A percentile compares a stretch with the other conserved stretches of the same genome.
Conservation (phyloP, 2,888 invertebrate species). For the Odontocerum albicorne region DNA sequence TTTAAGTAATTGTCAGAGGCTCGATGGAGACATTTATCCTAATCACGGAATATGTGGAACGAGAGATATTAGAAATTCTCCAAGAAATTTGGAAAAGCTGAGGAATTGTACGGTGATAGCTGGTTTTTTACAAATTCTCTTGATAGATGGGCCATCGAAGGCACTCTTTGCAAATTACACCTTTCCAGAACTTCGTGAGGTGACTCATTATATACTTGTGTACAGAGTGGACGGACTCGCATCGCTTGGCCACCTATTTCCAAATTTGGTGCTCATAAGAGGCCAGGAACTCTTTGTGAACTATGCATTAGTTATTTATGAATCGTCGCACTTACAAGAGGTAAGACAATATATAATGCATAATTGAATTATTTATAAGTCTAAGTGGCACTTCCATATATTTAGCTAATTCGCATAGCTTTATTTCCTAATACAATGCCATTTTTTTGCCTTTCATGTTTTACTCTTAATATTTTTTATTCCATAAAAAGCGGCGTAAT, state of each 20-base stretch:
- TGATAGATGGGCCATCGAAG: constrained; percentile 65
- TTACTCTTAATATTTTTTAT: too few relatives aligned
- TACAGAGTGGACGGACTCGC: constrained; percentile 74
- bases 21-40: constrained; percentile 24
- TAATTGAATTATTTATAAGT: too few relatives aligned
- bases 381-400: too few relatives aligned
- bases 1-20: constrained; percentile 10
- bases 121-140: constrained; percentile 73
- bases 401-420: too few relatives aligned
- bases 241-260: constrained; percentile 76
- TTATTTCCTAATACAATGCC: too few relatives aligned
- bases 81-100: constrained; percentile 35
- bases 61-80: constrained; percentile 38
- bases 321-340: constrained; percentile 64
- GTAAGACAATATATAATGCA: too few relatives aligned
- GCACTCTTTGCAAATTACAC: too few relatives aligned
- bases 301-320: constrained; percentile 80
- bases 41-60: constrained; percentile 43
- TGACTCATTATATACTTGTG: constrained; percentile 82
- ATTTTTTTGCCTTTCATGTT: too few relatives aligned
- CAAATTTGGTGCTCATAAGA: constrained; percentile 84
- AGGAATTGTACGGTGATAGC: constrained; percentile 61
- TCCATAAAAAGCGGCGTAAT: too few relatives aligned
- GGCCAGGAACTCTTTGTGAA: constrained; percentile 75
- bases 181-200: constrained; percentile 76